Percentiles rank a stretch among this genome's conserved stretches.
Evolutionary conservation across 2,797 vertebrate species (phyloP).

Genomic region (Champsocephalus gunnari): DNA sequence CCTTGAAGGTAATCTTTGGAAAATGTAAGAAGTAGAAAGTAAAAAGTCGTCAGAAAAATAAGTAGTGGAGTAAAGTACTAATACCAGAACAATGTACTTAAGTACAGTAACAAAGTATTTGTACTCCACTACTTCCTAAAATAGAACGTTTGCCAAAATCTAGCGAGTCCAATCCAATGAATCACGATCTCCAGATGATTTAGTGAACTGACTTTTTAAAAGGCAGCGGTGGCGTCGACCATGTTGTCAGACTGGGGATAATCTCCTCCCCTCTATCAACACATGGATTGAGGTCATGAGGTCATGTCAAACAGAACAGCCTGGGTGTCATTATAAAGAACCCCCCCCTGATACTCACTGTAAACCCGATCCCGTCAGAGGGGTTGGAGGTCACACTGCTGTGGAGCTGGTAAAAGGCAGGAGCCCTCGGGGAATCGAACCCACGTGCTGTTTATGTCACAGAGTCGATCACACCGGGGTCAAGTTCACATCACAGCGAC

Average conservation of each 20-base stretch:
- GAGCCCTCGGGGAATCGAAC: constrained; percentile 26
- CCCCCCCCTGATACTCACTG: constrained; percentile 18
- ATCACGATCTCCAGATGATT: too few relatives aligned
- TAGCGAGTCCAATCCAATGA: too few relatives aligned
- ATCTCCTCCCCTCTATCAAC: constrained; percentile 41
- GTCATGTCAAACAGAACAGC: constrained; percentile 66
- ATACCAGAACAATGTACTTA: too few relatives aligned
- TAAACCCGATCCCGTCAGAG: not conserved
- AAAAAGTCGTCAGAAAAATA: too few relatives aligned
- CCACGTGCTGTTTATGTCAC: not conserved
- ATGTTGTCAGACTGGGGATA: constrained; percentile 19
- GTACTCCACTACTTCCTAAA: too few relatives aligned
- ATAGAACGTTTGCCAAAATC: too few relatives aligned
- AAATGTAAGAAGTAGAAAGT: too few relatives aligned
- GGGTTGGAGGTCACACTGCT: constrained; percentile 47
- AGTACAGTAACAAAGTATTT: too few relatives aligned
- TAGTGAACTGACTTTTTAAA: constrained; percentile 1
- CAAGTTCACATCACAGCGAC: constrained; percentile 16
- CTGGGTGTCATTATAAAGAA: constrained; percentile 51
- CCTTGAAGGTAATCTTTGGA: too few relatives aligned
- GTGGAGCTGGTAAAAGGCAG: constrained; percentile 51
- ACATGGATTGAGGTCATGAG: constrained; percentile 76
- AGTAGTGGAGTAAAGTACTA: too few relatives aligned
- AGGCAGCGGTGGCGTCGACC: constrained; percentile 16
- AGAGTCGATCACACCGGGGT: not conserved